Conservation (phyloP, 2,797 vertebrate species). For the Lutjanus campechanus region DNA sequence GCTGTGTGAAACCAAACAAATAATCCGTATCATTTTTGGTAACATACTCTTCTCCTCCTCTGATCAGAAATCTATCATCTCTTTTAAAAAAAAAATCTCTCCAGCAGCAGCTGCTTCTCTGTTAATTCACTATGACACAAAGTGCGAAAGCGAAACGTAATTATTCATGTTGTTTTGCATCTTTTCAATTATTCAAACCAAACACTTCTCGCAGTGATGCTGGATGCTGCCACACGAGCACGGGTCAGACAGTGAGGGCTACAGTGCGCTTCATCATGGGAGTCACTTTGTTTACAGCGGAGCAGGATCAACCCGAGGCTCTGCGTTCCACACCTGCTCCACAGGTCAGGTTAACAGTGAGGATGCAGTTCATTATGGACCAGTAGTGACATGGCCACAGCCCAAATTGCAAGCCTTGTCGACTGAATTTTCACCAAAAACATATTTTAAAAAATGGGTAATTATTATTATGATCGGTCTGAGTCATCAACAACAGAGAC, state of each 20-base stretch:
- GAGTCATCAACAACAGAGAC: no score
- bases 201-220: slow-evolving; percentile 60
- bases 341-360: slow-evolving; percentile 8
- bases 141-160: slow-evolving; percentile 64
- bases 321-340: slow-evolving; percentile 32
- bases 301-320: slow-evolving; percentile 41
- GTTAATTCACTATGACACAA: slow-evolving; percentile 76
- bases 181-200: slow-evolving; percentile 80
- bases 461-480: not conserved
- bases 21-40: not conserved
- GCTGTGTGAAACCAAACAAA: slow-evolving; percentile 6
- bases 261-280: slow-evolving; percentile 28
- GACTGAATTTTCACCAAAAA: not conserved
- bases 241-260: slow-evolving; percentile 26
- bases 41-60: not conserved
- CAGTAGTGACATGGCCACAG: not conserved
- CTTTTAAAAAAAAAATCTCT: slow-evolving; percentile 25
- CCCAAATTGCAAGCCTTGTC: not conserved
- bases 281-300: slow-evolving; percentile 50
- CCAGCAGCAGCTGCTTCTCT: slow-evolving; percentile 46
- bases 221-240: slow-evolving; percentile 33
- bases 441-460: no score
- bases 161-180: slow-evolving; percentile 84
- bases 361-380: not conserved
- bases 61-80: slow-evolving; percentile 26